Base-by-base conservation (phyloP, 1,140 invertebrate genomes). In the Caenorhabditis inopinata region DNA sequence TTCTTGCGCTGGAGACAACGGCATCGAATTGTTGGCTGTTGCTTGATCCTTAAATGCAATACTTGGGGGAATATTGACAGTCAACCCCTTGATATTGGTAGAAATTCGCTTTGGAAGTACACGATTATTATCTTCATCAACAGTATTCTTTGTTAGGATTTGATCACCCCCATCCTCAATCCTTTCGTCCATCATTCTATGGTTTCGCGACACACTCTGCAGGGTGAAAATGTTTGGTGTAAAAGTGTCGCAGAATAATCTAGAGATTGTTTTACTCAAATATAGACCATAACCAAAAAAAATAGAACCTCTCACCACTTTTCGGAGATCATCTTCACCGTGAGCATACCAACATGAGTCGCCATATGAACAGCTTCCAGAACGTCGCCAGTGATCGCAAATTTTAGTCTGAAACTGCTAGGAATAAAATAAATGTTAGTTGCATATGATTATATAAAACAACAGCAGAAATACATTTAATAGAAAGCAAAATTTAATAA, bases 341-440 rank as follows among this genome's bases (percentile, higher is more conserved):
- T 78, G 76, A 46, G 76, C 76, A 18, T 78, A 78, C 76, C 76
- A 78, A 29, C 76, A 78, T 3, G 48, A 6, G 46, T 49, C 47
- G 27, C 76, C 76, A 25, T 58, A 78, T 9, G 48, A 38, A 29
- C 76, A 78, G 12, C 29, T 53, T 18, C 58, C 58, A 2, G 58
- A 68, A 7, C 58, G 58, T 68, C 32, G 25, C 58, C 58, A 68
- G 58, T 68, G 58, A 68, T 68, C 58, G n/a, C 58, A 68, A 21
- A 68, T 68, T 18, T 68, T 68, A 18, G 58, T 68, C 58, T 68
- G 58, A 68, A 68, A 68, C 58, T 68, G 16, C 3, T 38, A 5
- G 58, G 32, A 21, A 68, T 68, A 9, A 68, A 18, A n/a, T n/a
- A n/a, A n/a, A n/a, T n/a, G n/a, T n/a, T n/a, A n/a, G n/a, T n/a